A percentile compares a stretch with the other conserved stretches of the same genome.
Evolutionary conservation across 2,797 vertebrate species (phyloP).

Genomic region (Adrianichthys oophorus): DNA sequence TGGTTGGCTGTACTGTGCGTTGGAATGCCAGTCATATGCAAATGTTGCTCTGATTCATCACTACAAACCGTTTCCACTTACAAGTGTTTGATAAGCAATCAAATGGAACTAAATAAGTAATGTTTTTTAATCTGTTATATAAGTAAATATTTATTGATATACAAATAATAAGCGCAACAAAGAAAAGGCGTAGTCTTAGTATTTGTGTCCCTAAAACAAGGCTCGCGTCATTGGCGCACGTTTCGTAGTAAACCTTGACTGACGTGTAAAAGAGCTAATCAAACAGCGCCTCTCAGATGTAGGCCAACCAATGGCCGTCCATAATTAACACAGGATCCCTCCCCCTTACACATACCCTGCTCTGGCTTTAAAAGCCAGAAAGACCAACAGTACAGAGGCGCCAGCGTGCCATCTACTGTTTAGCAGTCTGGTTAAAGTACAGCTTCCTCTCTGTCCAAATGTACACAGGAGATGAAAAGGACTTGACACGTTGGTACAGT

Average conservation of each 20-base stretch:
- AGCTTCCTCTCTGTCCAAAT: conserved; percentile 14
- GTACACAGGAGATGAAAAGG: conserved; percentile 13
- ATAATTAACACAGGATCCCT: conserved; percentile 40
- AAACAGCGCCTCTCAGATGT: conserved; percentile 56
- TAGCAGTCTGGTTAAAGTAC: conserved; percentile 36
- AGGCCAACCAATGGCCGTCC: conserved; percentile 71
- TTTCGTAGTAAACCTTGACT: conserved; percentile 62
- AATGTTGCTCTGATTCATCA: conserved; percentile 50
- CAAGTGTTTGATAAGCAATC: no score
- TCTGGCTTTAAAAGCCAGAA: conserved; percentile 37
- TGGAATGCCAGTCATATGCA: conserved; percentile 89
- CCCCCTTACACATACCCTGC: conserved; percentile 43
- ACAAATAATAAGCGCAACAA: no score
- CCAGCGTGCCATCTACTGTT: conserved; percentile 43
- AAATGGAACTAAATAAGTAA: no score
- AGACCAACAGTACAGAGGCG: conserved; percentile 51
- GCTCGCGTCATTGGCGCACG: conserved; percentile 51
- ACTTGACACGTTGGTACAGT: no score
- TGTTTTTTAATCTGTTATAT: no score
- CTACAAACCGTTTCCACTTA: neutral
- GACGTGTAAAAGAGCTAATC: conserved; percentile 51
- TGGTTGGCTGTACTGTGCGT: conserved; percentile 73
- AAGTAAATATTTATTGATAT: no score
- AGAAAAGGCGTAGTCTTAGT: conserved; percentile 11
- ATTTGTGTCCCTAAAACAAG: no score